Conservation (phyloP, 2,113 vertebrate genomes). For the Polyodon spathula region DNA sequence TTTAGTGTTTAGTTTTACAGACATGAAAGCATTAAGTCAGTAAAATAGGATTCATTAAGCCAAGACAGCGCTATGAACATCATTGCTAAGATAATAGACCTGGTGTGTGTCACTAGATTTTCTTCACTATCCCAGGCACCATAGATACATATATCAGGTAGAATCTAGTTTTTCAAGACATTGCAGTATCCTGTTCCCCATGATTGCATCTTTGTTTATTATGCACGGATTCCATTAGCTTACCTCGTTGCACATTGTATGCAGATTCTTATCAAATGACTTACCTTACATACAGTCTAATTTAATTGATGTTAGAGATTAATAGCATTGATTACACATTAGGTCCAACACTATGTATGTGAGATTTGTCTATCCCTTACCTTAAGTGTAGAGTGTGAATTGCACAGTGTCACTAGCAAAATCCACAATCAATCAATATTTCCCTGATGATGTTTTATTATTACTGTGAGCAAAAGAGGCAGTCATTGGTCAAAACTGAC, state of each 20-base stretch:
- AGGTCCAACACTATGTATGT: background rate
- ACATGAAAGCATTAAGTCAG: too few relatives aligned
- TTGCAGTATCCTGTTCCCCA: constrained; percentile 1
- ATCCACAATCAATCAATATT: too few relatives aligned
- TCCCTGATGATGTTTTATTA: too few relatives aligned
- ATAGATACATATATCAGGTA: background rate
- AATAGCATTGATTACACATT: background rate
- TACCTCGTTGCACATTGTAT: background rate
- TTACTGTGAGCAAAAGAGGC: too few relatives aligned
- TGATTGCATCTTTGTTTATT: background rate
- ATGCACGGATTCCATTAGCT: background rate
- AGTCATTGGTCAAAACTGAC: too few relatives aligned
- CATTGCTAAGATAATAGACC: background rate
- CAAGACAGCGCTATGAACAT: background rate
- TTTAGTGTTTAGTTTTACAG: too few relatives aligned
- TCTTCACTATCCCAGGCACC: background rate
- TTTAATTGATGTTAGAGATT: background rate
- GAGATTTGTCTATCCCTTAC: background rate
- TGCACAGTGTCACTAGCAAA: background rate
- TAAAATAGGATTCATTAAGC: too few relatives aligned
- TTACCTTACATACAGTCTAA: background rate
- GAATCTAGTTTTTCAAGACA: background rate
- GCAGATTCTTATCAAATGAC: constrained; percentile 4
- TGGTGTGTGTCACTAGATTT: background rate
- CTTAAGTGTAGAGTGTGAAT: background rate